phyloP scores from a whole-genome alignment of 2,888 invertebrate genomes.

The Synanthedon myopaeformis region DNA sequence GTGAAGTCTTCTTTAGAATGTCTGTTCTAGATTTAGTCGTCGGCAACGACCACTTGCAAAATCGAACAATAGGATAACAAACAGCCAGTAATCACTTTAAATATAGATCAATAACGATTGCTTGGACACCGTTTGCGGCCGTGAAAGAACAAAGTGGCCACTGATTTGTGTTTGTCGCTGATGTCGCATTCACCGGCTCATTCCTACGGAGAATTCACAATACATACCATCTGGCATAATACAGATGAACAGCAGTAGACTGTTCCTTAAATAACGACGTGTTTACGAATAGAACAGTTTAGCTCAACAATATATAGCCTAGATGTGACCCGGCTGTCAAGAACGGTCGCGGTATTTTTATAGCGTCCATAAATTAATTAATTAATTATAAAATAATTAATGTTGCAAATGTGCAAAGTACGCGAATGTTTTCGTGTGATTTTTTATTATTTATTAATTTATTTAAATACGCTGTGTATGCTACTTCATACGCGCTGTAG shows the following conservation, averaged over 20 bases:
- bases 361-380: too few relatives aligned
- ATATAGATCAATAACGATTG: conserved; percentile 43
- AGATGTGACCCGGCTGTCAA: too few relatives aligned
- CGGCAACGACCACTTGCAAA: conserved; percentile 20
- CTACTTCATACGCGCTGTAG: too few relatives aligned
- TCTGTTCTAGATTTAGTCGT: conserved; percentile 23
- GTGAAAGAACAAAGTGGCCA: conserved; percentile 57
- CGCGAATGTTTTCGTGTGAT: too few relatives aligned
- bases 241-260: conserved; percentile 7
- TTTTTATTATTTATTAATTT: too few relatives aligned
- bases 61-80: conserved; percentile 37
- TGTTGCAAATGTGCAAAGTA: too few relatives aligned
- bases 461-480: too few relatives aligned
- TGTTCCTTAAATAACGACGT: conserved; percentile 4
- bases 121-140: conserved; percentile 31
- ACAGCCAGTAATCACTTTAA: conserved; percentile 45
- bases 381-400: too few relatives aligned
- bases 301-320: too few relatives aligned
- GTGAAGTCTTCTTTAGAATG: conserved; percentile 32
- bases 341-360: too few relatives aligned
- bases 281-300: too few relatives aligned
- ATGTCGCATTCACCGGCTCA: conserved; percentile 42
- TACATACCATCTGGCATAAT: conserved; percentile 16
- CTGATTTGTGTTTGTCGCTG: conserved; percentile 54
- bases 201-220: conserved; percentile 39